phyloP scores from a whole-genome alignment of 2,888 invertebrate genomes.

The Crocallis elinguaria region DNA sequence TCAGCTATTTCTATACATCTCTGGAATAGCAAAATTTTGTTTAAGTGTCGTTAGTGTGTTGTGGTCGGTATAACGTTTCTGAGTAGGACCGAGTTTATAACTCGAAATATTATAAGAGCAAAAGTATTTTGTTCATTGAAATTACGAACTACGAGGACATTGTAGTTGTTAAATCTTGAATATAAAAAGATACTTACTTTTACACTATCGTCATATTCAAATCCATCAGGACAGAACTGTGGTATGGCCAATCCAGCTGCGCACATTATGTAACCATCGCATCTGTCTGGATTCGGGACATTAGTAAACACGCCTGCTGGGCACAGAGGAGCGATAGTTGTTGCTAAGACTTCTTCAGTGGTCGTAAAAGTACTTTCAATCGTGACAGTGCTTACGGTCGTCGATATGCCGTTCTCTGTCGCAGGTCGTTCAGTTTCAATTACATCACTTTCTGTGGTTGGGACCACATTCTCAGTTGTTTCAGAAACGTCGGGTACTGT shows the following conservation, averaged over 20 bases:
- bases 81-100: too few species aligned
- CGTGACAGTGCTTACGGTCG: constrained; percentile 6
- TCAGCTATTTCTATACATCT: constrained; percentile 35
- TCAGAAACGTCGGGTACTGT: neutral
- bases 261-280: constrained; percentile 41
- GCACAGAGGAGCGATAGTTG: constrained; percentile 24
- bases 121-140: too few species aligned
- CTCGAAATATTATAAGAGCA: too few species aligned
- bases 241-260: constrained; percentile 31
- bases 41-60: too few species aligned
- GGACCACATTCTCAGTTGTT: neutral
- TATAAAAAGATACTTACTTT: constrained; percentile 31
- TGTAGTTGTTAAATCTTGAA: too few species aligned
- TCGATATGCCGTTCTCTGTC: constrained; percentile 1
- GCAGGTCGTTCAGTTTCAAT: constrained; percentile 1
- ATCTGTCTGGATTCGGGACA: constrained; percentile 31
- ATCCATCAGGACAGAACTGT: constrained; percentile 41
- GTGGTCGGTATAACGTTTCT: too few species aligned
- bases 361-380: neutral
- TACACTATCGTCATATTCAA: constrained; percentile 42
- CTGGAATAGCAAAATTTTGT: constrained; percentile 21
- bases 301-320: constrained; percentile 29
- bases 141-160: too few species aligned
- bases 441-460: neutral
- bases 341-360: constrained; percentile 1